Conservation (phyloP, 2,113 vertebrate species). For the Lophotis ruficrista region DNA sequence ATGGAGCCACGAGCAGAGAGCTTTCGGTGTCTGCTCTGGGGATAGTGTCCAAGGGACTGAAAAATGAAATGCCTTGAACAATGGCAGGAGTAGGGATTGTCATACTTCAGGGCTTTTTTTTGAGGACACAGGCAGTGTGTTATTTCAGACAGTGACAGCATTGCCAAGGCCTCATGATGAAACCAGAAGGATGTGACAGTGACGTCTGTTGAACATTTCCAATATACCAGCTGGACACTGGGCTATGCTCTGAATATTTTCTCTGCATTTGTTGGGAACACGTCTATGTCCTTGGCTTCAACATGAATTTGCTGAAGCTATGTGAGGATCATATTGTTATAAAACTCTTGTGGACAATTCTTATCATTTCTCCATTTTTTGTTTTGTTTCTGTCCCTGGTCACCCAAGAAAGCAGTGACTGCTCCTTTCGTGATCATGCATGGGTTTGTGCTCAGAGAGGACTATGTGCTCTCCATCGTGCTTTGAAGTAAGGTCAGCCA, state of each 20-base stretch:
- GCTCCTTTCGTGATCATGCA: background rate
- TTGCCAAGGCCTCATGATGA: background rate
- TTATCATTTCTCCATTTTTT: background rate
- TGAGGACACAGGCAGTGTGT: background rate
- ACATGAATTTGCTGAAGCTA: background rate
- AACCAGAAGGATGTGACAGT: background rate
- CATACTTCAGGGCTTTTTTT: background rate
- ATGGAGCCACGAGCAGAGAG: background rate
- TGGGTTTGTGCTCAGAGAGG: background rate
- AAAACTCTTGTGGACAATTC: background rate
- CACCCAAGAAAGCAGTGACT: background rate
- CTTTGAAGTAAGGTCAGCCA: background rate
- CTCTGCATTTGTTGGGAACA: background rate
- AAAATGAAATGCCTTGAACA: background rate
- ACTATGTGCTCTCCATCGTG: fast-evolving
- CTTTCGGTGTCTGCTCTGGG: background rate
- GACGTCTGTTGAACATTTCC: background rate
- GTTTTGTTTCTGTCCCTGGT: background rate
- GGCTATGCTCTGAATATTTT: background rate
- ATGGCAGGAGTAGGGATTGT: background rate
- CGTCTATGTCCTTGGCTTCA: fast-evolving
- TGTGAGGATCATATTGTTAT: background rate
- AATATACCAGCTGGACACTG: background rate
- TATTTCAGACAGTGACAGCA: background rate
- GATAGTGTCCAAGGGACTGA: background rate